Percentiles rank a stretch among this genome's conserved stretches.
These are phyloP conservation scores for Miichthys miiuy DNA, from an alignment of 2,797 vertebrate species.

Conservation along the genomic window DNA sequence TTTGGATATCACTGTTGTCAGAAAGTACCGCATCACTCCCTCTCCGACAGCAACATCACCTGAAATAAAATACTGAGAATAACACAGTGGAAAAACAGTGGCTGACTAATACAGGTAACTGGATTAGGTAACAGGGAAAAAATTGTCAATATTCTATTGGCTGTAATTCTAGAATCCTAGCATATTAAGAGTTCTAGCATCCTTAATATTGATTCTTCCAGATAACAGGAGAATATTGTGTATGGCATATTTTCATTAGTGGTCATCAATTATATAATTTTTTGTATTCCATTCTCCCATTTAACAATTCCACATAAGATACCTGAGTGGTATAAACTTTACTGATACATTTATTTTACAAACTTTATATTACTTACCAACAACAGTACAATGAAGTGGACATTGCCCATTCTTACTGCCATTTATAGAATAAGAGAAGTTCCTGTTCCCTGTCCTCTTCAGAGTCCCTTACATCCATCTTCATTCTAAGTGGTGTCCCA, in stretches of 20 bases:
- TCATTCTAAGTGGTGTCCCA: constrained; percentile 12
- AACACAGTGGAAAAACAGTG: neutral
- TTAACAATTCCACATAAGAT: neutral
- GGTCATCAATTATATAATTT: constrained; percentile 5
- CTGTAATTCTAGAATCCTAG: neutral
- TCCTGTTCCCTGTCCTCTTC: neutral
- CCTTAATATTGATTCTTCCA: neutral
- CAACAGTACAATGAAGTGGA: constrained; percentile 18
- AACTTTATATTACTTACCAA: constrained; percentile 5
- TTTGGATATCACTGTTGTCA: constrained; percentile 20
- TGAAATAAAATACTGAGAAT: constrained; percentile 11
- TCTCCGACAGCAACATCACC: constrained; percentile 23
- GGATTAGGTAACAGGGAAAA: neutral
- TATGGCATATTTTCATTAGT: neutral
- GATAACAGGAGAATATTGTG: constrained; percentile 6
- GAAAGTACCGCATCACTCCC: constrained; percentile 12
- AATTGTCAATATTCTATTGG: neutral
- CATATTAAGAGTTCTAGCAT: too few species aligned
- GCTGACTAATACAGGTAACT: neutral
- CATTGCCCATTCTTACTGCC: constrained; percentile 17
- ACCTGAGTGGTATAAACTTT: constrained; percentile 6
- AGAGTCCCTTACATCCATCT: constrained; percentile 14
- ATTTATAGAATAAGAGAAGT: constrained; percentile 25
- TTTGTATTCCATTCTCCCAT: neutral
- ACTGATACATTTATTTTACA: neutral